These are phyloP conservation scores for Eretmochelys imbricata DNA, from an alignment of 2,113 vertebrate genomes.

Conservation along the genomic window DNA sequence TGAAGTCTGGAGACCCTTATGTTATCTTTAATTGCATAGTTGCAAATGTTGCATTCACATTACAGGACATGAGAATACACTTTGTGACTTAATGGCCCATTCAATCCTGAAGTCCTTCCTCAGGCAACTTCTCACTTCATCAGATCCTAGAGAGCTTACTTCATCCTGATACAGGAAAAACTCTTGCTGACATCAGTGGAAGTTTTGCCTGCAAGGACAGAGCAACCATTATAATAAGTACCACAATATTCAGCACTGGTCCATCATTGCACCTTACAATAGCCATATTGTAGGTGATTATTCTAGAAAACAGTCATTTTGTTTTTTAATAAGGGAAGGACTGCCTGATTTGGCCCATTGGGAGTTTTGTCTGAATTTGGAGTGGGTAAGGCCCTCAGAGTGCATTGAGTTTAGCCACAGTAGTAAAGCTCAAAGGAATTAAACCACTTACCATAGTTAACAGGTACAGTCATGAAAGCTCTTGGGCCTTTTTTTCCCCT, in stretches of 20 bases:
- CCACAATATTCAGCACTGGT: not conserved
- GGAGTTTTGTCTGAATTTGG: not conserved
- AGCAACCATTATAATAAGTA: not conserved
- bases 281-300: not conserved
- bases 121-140: not conserved
- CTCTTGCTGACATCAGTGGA: rapidly evolving
- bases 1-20: not conserved
- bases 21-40: not conserved
- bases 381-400: not conserved
- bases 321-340: not conserved
- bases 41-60: not conserved
- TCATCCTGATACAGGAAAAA: rapidly evolving
- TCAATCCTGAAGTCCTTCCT: not conserved
- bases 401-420: not conserved
- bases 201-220: not conserved
- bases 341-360: not conserved
- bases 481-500: not conserved
- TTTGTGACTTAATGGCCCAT: not conserved
- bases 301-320: rapidly evolving
- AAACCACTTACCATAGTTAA: not conserved
- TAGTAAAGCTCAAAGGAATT: not conserved
- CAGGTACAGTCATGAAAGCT: conserved; percentile 4
- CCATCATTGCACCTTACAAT: not conserved
- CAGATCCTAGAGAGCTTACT: not conserved
- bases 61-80: not conserved